Evolutionary conservation across 1,140 invertebrate genomes (phyloP), one percentile per base, ranked within the genome.

Genomic region (Caligus rogercresseyi): DNA sequence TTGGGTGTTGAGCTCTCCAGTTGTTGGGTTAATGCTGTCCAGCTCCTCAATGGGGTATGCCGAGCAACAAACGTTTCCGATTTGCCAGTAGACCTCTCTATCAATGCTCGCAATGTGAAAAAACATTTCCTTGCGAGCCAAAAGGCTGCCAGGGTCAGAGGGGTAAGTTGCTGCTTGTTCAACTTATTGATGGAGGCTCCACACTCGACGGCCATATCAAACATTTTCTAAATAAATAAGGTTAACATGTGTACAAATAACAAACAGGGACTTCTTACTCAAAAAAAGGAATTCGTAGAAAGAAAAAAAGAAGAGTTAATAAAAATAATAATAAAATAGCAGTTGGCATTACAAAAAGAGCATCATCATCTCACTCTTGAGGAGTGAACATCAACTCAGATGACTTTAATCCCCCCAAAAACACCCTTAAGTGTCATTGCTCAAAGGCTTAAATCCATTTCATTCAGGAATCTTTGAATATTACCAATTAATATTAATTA

Each of bases 1-100:
- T 69, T 89, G 85, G 68, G 89, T 90, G 70, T 89, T 91, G 7
- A 98, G 91, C 54, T 84, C 81, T 19, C 94, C 94, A 3, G 86
- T 90, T 67, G 83, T 79, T 1, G 84, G 83, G 69, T 93, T 87
- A 65, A 98, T 97, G 0, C 93, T 97, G 71, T 98, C 95, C 19
- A 98, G 87, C 74, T 91, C 85, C 0, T 84, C 83, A n/a, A 98
- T 72, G 0, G 94, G 93, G 76, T 98, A 98, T 0, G 91, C 93
- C 0, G 91, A 91, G 73, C 92, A 97, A 0, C 89, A 94, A 4
- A 96, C 92, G 68, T 89, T 72, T 76, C 82, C 83, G 67, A 95
- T 85, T 73, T 94, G 89, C 93, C 94, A 96, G 71, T 94, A 94
- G 60, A 95, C 90, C 76, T 95, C 89, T 56, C 92, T 74, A 69